Percentiles rank a stretch among this genome's conserved stretches.
Conservation (phyloP, 2,113 vertebrate genomes). For the Urocynchramus pylzowi region DNA sequence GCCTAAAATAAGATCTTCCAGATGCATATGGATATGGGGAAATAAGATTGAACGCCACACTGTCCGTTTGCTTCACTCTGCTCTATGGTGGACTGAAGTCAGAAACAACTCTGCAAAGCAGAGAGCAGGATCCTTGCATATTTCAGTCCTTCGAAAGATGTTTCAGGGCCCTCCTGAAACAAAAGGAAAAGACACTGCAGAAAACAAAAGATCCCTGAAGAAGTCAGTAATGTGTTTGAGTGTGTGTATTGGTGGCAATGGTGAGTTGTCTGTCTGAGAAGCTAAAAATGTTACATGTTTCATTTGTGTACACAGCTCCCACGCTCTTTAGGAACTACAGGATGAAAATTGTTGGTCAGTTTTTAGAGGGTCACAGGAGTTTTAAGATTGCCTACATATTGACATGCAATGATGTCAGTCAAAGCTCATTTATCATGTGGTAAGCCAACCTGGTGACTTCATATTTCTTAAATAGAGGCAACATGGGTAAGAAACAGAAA, state of each 20-base stretch:
- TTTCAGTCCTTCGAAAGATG: neutral
- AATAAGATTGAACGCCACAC: neutral
- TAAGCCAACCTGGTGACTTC: neutral
- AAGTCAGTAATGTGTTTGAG: neutral
- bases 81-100: neutral
- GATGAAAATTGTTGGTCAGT: neutral
- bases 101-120: neutral
- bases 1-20: conserved; percentile 6
- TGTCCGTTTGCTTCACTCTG: neutral
- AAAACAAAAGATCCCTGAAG: neutral
- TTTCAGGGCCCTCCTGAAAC: neutral
- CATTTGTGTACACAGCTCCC: neutral
- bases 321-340: neutral
- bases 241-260: neutral
- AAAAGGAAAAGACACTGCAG: neutral
- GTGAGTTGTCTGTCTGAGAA: neutral
- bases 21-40: conserved; percentile 1
- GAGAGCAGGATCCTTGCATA: neutral
- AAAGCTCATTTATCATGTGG: neutral
- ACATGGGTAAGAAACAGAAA: neutral
- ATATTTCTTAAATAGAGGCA: neutral
- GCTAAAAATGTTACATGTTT: neutral
- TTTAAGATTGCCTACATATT: neutral
- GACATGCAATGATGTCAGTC: neutral
- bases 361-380: neutral